phyloP scores from a whole-genome alignment of 2,113 vertebrate genomes.

The Pelecanoides urinatrix region DNA sequence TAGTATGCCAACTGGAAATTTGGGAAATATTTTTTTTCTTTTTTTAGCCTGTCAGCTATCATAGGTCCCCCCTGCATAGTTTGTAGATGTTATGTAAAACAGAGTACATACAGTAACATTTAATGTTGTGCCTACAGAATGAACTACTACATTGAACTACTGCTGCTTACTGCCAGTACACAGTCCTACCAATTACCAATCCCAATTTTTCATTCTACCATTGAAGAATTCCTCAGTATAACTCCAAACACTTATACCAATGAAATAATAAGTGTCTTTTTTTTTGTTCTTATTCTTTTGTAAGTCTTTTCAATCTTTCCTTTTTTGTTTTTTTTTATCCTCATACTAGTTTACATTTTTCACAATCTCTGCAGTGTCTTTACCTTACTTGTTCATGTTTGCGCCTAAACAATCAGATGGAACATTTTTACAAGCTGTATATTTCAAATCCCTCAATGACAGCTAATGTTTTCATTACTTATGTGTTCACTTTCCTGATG shows the following conservation, averaged over 20 bases:
- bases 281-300: not conserved
- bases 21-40: not conserved
- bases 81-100: not conserved
- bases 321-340: not conserved
- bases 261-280: not conserved
- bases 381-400: not conserved
- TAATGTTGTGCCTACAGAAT: not conserved
- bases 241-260: not conserved
- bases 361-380: not conserved
- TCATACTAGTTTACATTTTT: not conserved
- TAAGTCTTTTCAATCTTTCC: not conserved
- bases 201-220: not conserved
- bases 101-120: not conserved
- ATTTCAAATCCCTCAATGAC: not conserved
- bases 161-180: not conserved
- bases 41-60: not conserved
- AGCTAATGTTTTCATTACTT: constrained; percentile 39
- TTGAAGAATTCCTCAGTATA: not conserved
- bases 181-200: not conserved
- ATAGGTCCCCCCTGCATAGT: not conserved
- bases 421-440: not conserved
- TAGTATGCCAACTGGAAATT: not conserved
- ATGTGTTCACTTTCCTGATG: constrained; percentile 22
- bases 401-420: not conserved
- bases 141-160: not conserved